These are phyloP conservation scores for Pseudorhombus dupliciocellatus DNA, from an alignment of 2,113 vertebrate species.

Conservation along the genomic window DNA sequence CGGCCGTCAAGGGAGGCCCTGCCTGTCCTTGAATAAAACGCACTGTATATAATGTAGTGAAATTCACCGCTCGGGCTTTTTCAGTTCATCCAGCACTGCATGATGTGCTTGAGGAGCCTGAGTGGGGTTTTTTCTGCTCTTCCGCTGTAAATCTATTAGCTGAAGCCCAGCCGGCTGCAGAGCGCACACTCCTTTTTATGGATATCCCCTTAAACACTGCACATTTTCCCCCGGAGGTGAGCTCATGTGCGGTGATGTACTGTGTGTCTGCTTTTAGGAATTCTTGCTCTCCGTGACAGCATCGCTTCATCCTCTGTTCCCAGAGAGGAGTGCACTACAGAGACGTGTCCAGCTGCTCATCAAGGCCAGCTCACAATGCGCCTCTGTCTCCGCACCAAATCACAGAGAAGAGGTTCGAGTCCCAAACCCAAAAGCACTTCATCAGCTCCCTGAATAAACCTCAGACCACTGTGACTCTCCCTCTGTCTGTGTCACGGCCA, in stretches of 20 bases:
- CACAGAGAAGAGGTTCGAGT: constrained; percentile 6
- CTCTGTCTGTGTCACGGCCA: neutral
- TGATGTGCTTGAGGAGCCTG: constrained; percentile 18
- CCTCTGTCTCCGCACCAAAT: constrained; percentile 20
- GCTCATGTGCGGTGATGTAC: neutral
- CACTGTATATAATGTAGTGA: constrained; percentile 33
- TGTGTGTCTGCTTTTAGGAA: constrained; percentile 4
- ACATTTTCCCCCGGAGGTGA: constrained; percentile 21
- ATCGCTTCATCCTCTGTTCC: neutral
- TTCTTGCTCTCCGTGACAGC: neutral
- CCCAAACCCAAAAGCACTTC: neutral
- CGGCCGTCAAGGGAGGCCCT: constrained; percentile 46
- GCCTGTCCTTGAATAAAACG: constrained; percentile 66
- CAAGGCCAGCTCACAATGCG: constrained; percentile 13
- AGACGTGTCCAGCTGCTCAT: constrained; percentile 22
- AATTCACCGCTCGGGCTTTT: constrained; percentile 23
- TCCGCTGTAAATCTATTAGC: constrained; percentile 31
- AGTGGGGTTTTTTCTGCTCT: constrained; percentile 14
- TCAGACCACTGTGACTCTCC: neutral
- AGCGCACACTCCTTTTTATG: neutral
- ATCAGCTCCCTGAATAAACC: constrained; percentile 1
- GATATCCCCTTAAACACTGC: constrained; percentile 23
- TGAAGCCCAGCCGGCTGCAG: constrained; percentile 10
- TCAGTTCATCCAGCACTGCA: constrained; percentile 24
- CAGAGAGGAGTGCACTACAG: neutral